Evolutionary conservation across 2,888 invertebrate genomes (phyloP).

Genomic region (Toxonevra muliebris): DNA sequence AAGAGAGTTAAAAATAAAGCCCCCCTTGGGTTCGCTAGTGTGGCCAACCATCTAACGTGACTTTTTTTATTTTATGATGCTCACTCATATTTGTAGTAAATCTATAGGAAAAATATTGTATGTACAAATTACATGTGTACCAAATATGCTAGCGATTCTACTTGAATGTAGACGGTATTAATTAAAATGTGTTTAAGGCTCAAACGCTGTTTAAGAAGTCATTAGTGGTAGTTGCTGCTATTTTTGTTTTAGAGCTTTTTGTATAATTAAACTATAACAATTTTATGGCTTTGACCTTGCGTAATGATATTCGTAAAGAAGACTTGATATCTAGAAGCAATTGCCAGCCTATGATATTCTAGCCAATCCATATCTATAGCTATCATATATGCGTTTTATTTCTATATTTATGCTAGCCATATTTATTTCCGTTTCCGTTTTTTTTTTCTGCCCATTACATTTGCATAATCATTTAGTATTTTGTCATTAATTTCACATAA

Average conservation of each 20-base stretch:
- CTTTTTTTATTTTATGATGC: too few relatives aligned
- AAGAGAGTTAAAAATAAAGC: too few relatives aligned
- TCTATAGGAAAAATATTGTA: too few relatives aligned
- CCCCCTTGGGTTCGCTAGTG: too few relatives aligned
- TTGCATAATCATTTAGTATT: not conserved
- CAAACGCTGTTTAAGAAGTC: not conserved
- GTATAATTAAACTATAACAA: too few relatives aligned
- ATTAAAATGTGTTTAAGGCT: not conserved
- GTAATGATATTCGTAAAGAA: not conserved
- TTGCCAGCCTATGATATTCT: not conserved
- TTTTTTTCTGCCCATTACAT: not conserved
- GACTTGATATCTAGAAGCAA: not conserved
- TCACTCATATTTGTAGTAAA: too few relatives aligned
- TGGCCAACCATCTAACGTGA: too few relatives aligned
- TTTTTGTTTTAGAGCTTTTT: not conserved
- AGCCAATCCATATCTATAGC: too few relatives aligned
- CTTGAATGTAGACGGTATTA: not conserved
- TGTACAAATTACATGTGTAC: not conserved
- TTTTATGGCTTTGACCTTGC: constrained; percentile 15
- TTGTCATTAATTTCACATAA: not conserved
- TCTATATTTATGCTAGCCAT: not conserved
- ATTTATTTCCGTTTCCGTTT: not conserved
- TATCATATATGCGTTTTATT: not conserved
- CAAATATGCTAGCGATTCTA: not conserved
- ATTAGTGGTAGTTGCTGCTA: not conserved